These are phyloP conservation scores for Dromiciops gliroides DNA, from an alignment of 2,113 vertebrate genomes.

Conservation along the genomic window DNA sequence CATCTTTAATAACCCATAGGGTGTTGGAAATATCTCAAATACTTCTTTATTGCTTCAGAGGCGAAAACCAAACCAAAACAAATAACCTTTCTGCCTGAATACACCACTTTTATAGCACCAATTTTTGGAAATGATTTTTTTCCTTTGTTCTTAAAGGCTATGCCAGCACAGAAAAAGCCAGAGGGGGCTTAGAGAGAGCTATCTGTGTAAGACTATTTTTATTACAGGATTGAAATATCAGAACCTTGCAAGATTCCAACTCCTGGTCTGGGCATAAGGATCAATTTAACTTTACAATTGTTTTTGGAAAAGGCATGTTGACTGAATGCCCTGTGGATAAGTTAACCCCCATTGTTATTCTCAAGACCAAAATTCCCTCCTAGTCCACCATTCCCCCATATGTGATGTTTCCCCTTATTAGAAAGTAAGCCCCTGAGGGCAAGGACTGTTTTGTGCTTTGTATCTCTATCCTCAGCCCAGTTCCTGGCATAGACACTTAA, in stretches of 20 bases:
- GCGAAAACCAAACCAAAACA: background rate
- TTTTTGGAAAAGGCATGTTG: background rate
- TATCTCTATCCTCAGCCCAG: background rate
- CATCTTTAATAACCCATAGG: conserved; percentile 23
- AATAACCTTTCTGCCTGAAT: conserved; percentile 11
- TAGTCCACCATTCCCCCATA: background rate
- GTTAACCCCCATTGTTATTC: background rate
- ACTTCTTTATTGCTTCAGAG: conserved; percentile 41
- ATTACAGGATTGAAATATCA: background rate
- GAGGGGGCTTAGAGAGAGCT: background rate
- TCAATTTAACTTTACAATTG: background rate
- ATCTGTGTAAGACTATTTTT: background rate
- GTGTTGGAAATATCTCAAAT: conserved; percentile 35
- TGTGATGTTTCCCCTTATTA: background rate
- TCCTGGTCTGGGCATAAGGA: background rate
- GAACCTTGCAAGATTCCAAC: background rate
- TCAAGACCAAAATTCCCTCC: background rate
- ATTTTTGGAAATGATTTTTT: conserved; percentile 52
- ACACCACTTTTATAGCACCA: conserved; percentile 12
- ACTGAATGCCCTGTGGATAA: background rate
- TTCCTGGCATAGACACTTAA: background rate
- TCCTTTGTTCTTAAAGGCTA: background rate
- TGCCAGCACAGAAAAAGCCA: background rate
- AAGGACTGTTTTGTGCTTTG: background rate
- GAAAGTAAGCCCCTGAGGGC: background rate